Evolutionary conservation across 2,797 vertebrate species (phyloP), one percentile per base, ranked within the genome.

Genomic region (Decapterus maruadsi): DNA sequence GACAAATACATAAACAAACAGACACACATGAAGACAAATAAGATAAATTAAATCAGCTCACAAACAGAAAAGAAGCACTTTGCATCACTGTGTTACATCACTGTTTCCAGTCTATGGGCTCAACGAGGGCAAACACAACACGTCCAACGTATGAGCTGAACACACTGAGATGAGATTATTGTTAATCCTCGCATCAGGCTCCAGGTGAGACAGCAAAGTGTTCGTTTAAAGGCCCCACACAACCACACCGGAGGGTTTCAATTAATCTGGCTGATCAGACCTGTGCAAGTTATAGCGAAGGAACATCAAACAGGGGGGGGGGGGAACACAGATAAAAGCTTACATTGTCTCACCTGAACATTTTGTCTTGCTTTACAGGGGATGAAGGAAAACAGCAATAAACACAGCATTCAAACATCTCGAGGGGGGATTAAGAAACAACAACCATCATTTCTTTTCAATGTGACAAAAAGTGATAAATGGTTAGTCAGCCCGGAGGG

Each of bases 1-100:
- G 48, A 72, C 16, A 72, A n/a, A 56, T 1, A 64, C 16, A 56
- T 2, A 45, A 56, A 38, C 36, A 75, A 56, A 36, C 50, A 75
- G 36, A 68, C 51, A 45, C 19, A 55, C 58, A 46, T n/a, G 4
- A 19, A 66, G 34, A 66, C 14, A 36, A 57, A 64, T 19, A 9
- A 40, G 42, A 68, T 54, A 43, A 20, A 48, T 45, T 54, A 43
- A 20, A 48, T 17, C 46, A 50, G 10, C 76, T 57, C 57, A 45
- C 53, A 59, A 16, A 69, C 8, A 54, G 22, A 54, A 26, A 12
- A 54, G 22, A 54, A 20, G 3, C 53, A 51, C 42, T 43, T 14
- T 16, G 13, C 13, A 43, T 43, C 14, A 43, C 53, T 26, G 26
- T 20, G 55, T 75, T 75, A 65, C 16, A 46, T 65, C 42, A 45